Evolutionary conservation across 2,113 vertebrate genomes (phyloP).

Genomic region (Danio rerio): DNA sequence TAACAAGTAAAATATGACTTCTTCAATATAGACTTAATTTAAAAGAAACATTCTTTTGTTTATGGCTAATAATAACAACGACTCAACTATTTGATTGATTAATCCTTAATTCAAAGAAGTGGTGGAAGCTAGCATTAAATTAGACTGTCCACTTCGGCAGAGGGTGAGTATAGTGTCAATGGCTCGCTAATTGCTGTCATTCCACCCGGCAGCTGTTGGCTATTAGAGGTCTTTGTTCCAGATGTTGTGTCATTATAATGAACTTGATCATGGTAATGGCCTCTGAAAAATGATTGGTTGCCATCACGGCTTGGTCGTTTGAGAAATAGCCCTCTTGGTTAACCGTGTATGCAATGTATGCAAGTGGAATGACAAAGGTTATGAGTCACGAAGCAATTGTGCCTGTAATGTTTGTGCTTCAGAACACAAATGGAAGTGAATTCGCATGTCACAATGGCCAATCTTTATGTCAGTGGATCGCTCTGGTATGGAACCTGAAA

Average conservation of each 20-base stretch:
- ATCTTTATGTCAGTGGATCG: constrained; percentile 20
- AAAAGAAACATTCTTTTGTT: too few relatives aligned
- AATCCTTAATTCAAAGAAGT: not conserved
- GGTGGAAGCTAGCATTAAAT: constrained; percentile 8
- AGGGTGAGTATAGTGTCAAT: constrained; percentile 3
- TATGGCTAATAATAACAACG: too few relatives aligned
- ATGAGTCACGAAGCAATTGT: constrained; percentile 14
- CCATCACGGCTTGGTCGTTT: constrained; percentile 45
- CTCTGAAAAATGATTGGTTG: constrained; percentile 71
- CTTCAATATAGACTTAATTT: too few relatives aligned
- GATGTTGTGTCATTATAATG: constrained; percentile 79
- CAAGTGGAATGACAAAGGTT: constrained; percentile 10
- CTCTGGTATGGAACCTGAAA: not conserved
- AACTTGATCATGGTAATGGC: constrained; percentile 77
- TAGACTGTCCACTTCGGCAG: constrained; percentile 15
- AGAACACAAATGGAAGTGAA: constrained; percentile 22
- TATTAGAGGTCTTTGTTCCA: constrained; percentile 79
- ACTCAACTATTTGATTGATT: constrained; percentile 12
- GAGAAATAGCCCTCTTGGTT: not conserved
- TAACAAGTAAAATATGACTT: too few relatives aligned
- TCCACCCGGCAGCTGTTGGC: constrained; percentile 77
- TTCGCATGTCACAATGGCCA: constrained; percentile 6
- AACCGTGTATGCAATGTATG: not conserved
- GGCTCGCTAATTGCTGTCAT: constrained; percentile 53
- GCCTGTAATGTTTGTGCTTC: constrained; percentile 17